Percentiles rank a stretch among this genome's conserved stretches.
Evolutionary conservation across 2,797 vertebrate species (phyloP).

Genomic region (Lepus oiostolus): DNA sequence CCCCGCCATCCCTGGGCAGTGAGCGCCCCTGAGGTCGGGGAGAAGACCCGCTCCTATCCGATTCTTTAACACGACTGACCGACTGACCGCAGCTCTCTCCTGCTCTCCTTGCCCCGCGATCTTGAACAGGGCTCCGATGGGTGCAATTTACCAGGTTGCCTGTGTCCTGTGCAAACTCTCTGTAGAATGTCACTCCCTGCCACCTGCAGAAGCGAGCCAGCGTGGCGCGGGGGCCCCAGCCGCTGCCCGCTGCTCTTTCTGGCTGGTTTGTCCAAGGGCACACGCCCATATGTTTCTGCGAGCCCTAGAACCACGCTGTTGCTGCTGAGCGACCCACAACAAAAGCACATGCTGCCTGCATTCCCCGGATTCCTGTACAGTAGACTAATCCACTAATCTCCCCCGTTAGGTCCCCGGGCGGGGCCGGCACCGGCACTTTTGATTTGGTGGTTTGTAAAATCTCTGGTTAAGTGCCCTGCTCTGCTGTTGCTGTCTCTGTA

Average conservation of each 20-base stretch:
- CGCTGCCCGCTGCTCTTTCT: conserved; percentile 75
- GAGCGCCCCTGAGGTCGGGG: neutral
- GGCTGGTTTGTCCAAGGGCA: conserved; percentile 82
- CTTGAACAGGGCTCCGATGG: neutral
- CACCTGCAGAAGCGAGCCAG: conserved; percentile 75
- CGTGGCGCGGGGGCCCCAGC: neutral
- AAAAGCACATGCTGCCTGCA: conserved; percentile 87
- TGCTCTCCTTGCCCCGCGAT: neutral
- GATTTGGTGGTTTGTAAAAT: conserved; percentile 89
- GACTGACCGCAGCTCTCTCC: neutral
- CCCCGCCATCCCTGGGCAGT: neutral
- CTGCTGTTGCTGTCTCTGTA: conserved; percentile 56
- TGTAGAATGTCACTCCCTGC: neutral
- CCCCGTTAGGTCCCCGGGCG: conserved; percentile 84
- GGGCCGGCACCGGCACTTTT: conserved; percentile 89
- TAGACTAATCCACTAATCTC: conserved; percentile 90
- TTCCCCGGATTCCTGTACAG: conserved; percentile 90
- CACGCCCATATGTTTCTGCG: conserved; percentile 87
- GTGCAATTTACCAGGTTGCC: neutral
- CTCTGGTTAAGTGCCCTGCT: conserved; percentile 84
- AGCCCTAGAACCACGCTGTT: conserved; percentile 85
- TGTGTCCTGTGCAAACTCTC: neutral
- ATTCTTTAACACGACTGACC: neutral
- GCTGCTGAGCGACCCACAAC: conserved; percentile 89
- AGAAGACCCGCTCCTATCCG: too few species aligned